Percentiles rank a stretch among this genome's conserved stretches.
phyloP scores from a whole-genome alignment of 2,113 vertebrate species.

The Gobio gobio region DNA sequence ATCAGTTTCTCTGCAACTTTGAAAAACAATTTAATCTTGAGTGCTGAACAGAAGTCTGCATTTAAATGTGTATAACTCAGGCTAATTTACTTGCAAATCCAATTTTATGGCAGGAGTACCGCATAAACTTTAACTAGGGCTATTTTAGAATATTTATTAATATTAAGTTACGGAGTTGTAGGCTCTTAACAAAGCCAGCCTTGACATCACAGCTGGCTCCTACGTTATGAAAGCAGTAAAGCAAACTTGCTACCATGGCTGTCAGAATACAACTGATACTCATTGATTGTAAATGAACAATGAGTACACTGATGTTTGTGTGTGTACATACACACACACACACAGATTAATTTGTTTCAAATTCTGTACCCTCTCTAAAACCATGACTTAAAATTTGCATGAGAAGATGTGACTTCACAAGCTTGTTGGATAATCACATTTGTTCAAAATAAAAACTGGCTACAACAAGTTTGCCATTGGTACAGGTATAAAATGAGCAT shows the following conservation, averaged over 20 bases:
- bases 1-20: neutral
- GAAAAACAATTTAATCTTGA: conserved; percentile 9
- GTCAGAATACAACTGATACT: neutral
- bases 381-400: neutral
- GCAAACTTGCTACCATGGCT: neutral
- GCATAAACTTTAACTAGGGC: neutral
- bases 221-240: neutral
- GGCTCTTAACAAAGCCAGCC: conserved; percentile 12
- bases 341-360: neutral
- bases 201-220: conserved; percentile 10
- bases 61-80: neutral
- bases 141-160: conserved; percentile 13
- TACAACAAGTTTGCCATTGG: neutral
- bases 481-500: conserved; percentile 28
- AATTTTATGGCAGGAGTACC: conserved; percentile 15
- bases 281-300: too few relatives aligned
- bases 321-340: too few relatives aligned
- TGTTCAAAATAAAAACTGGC: neutral
- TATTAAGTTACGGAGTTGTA: conserved; percentile 5
- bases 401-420: neutral
- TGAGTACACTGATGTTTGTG: neutral
- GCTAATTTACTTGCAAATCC: conserved; percentile 28
- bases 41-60: neutral
- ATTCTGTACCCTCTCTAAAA: neutral
- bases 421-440: neutral